Evolutionary conservation across 2,113 vertebrate species (phyloP), one percentile per base, ranked within the genome.

Genomic region (Rostratula benghalensis): DNA sequence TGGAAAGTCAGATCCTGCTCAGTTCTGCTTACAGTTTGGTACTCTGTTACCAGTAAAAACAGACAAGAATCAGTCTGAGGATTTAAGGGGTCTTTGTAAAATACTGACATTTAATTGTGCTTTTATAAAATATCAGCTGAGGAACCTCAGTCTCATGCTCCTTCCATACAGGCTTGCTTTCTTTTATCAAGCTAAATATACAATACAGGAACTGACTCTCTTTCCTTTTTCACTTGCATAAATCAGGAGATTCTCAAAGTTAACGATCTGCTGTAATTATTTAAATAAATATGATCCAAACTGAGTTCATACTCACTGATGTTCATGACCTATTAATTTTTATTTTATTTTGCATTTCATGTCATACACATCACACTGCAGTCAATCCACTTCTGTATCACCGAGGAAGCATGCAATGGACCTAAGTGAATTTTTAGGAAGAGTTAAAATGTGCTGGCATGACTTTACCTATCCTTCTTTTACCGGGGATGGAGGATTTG

Each of bases 1-100:
- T 98, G 98, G 98, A 98, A 97, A 98, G 83, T 98, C 98, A 98
- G 97, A 98, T 96, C 97, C 97, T 97, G 96, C 93, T 98, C 96
- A 79, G 94, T 96, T 97, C 97, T 96, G 95, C 97, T 97, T 97
- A 95, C 90, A 96, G 95, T 96, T 96, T 90, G 91, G 68, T 95
- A 95, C 80, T 92, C 92, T 97, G 97, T 94, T 98, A 97, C 97
- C 91, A 96, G 98, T 95, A 95, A 97, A 98, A 97, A 23, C 51
- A 95, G 96, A 91, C 19, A 69, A 96, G 90, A 97, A 95, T 94
- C 67, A 87, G 81, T 50, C 96, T 94, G 88, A 97, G 85, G 80
- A 88, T 95, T 83, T 85, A 96, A 95, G 96, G 96, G 92, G 96
- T 94, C 95, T 95, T 88, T 96, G 77, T 95, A 97, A 95, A 97